Evolutionary conservation across 2,113 vertebrate species (phyloP).

Genomic region (Heterotilapia buettikoferi): DNA sequence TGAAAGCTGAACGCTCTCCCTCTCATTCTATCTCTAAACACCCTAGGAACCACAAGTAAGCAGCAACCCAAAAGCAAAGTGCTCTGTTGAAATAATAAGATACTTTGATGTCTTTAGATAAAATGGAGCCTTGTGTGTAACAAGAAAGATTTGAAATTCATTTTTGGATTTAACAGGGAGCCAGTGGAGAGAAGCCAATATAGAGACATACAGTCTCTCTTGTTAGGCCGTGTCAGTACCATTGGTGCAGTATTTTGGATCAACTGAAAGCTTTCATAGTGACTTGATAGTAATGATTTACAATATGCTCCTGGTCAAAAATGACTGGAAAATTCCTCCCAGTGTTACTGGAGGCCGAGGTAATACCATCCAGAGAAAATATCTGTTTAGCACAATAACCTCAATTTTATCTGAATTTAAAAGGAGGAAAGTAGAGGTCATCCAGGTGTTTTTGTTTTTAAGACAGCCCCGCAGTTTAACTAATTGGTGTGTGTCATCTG

Average conservation of each 20-base stretch:
- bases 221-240: neutral
- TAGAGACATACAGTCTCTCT: neutral
- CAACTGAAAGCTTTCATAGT: neutral
- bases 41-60: neutral
- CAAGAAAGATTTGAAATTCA: neutral
- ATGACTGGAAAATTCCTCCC: neutral
- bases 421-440: neutral
- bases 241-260: neutral
- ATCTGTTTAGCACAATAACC: neutral
- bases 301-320: neutral
- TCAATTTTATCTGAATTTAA: neutral
- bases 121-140: neutral
- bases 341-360: neutral
- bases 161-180: neutral
- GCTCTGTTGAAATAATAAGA: neutral
- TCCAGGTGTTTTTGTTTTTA: neutral
- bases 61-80: neutral
- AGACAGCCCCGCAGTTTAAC: neutral
- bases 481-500: neutral
- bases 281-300: neutral
- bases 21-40: neutral
- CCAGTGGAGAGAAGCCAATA: neutral
- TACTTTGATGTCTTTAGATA: neutral
- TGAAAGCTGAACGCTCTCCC: neutral
- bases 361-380: neutral